Evolutionary conservation across 2,888 invertebrate genomes (phyloP).

Genomic region (Lycia hirtaria): DNA sequence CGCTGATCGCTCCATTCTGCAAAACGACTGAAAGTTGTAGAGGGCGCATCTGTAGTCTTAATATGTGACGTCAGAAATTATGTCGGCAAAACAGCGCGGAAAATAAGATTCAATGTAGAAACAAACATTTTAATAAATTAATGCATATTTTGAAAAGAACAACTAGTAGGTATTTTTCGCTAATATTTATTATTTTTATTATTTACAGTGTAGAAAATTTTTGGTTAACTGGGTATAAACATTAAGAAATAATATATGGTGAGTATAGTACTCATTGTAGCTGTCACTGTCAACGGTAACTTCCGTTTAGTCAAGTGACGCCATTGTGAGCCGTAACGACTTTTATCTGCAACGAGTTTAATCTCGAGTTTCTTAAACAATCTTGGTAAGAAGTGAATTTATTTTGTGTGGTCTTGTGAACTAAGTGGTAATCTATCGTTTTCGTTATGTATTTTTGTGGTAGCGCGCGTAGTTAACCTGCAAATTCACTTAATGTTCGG

Average conservation of each 20-base stretch:
- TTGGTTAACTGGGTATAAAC: not conserved
- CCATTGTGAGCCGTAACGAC: constrained; percentile 95
- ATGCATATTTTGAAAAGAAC: not conserved
- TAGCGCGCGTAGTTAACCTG: constrained; percentile 69
- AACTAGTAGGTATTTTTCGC: not conserved
- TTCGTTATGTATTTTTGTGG: constrained; percentile 76
- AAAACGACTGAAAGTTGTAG: constrained; percentile 63
- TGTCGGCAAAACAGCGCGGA: constrained; percentile 64
- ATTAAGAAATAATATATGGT: constrained; percentile 37
- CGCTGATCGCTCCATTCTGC: constrained; percentile 54
- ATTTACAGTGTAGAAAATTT: not conserved
- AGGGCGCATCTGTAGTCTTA: constrained; percentile 59
- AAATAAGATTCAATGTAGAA: constrained; percentile 22
- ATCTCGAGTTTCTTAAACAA: constrained; percentile 89
- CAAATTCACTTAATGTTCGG: constrained; percentile 83
- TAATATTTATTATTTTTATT: not conserved
- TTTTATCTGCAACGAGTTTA: constrained; percentile 86
- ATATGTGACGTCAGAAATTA: constrained; percentile 66
- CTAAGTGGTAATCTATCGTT: constrained; percentile 72
- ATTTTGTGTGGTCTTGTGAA: constrained; percentile 66
- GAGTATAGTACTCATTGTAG: constrained; percentile 52
- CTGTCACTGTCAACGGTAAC: constrained; percentile 64
- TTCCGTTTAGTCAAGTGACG: constrained; percentile 88
- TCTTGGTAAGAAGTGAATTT: constrained; percentile 80
- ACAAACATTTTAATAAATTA: not conserved